Evolutionary conservation across 1,140 invertebrate genomes (phyloP), one percentile per base, ranked within the genome.

Genomic region (Hyles euphorbiae): DNA sequence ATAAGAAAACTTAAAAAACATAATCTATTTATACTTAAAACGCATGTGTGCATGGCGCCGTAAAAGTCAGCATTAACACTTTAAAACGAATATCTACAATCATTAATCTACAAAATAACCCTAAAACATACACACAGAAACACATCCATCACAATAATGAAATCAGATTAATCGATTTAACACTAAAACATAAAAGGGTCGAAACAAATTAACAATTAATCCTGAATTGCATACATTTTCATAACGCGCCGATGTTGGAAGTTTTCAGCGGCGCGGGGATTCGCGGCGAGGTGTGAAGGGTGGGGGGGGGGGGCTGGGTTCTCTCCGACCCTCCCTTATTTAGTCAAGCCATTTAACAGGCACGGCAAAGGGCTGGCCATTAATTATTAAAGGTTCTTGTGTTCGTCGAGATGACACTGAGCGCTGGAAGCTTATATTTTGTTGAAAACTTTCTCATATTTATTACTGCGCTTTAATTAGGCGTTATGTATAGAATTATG

Each of bases 341-440:
- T 85, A 83, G 80, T 79, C 78, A 81, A 70, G 71, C 74, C 77
- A 81, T 85, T 85, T 80, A 78, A 75, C 80, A 80, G 70, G 75
- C 76, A 72, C 76, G 71, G 73, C 77, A 83, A 83, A 85, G 78
- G 82, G 78, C 80, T 83, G 73, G 67, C 65, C 61, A 80, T 85
- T 80, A 83, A 83, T 81, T 78, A 85, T 85, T 80, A 59, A 85
- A 70, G 68, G 63, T 62, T 64, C 70, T 73, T 75, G 68, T 70
- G 72, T 66, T 67, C 67, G 69, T 71, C 73, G 74, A 82, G 81
- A 82, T 80, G 81, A 79, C 78, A 78, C 74, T 68, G 64, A 70
- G 65, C 69, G 72, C 63, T 73, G 72, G 68, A 70, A 70, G 62
- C 69, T 70, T 61, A 73, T 76, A 75, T 76, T 74, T 74, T 66